Percentiles rank a stretch among this genome's conserved stretches.
phyloP scores from a whole-genome alignment of 2,797 vertebrate species.

The Zonotrichia albicollis region DNA sequence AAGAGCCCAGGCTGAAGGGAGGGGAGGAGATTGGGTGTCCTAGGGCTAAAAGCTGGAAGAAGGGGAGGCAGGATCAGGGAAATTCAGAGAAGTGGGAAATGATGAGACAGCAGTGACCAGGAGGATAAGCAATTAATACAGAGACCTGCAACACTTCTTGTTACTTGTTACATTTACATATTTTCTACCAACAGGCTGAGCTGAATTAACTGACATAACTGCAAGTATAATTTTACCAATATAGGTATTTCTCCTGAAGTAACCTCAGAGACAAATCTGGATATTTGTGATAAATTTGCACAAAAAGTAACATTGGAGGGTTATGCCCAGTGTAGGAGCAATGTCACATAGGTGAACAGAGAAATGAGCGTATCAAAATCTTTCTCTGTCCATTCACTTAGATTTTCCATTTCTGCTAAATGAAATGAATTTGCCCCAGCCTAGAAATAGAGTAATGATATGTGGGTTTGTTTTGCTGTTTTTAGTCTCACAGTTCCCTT shows the following conservation, averaged over 20 bases:
- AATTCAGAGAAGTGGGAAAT: neutral
- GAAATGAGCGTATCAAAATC: neutral
- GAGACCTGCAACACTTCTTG: neutral
- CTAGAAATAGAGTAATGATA: neutral
- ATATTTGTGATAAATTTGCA: neutral
- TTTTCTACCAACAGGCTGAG: neutral
- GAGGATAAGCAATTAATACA: neutral
- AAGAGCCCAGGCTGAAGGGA: neutral
- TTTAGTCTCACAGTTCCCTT: neutral
- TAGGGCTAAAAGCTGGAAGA: neutral
- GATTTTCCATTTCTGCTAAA: neutral
- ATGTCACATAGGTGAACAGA: neutral
- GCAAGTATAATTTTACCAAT: neutral
- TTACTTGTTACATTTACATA: neutral
- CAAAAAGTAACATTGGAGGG: neutral
- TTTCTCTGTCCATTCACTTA: neutral
- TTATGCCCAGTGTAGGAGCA: neutral
- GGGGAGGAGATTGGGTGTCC: neutral
- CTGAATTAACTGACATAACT: neutral
- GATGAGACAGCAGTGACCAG: neutral
- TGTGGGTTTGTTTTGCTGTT: neutral
- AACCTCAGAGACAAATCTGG: neutral
- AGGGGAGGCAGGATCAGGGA: fast-evolving
- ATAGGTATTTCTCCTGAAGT: neutral
- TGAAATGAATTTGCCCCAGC: neutral